Conservation (phyloP, 2,888 invertebrate species). For the Nysson spinosus region DNA sequence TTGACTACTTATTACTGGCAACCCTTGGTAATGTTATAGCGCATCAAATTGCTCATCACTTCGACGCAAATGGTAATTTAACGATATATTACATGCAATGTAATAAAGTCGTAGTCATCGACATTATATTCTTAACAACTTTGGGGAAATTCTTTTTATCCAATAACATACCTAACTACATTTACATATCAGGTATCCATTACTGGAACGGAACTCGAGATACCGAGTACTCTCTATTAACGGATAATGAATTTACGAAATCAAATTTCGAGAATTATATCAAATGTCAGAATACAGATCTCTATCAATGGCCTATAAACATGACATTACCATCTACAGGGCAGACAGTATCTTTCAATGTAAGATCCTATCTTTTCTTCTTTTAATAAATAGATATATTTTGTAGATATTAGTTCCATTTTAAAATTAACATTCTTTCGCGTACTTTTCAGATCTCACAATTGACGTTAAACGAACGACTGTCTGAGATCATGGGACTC, state of each 20-base stretch:
- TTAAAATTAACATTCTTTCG: conserved; percentile 3
- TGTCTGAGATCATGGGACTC: conserved; percentile 65
- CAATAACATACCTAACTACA: conserved; percentile 10
- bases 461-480: conserved; percentile 62
- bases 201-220: conserved; percentile 59
- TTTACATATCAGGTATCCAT: conserved; percentile 53
- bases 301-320: conserved; percentile 39
- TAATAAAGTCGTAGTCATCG: conserved; percentile 7
- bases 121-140: conserved; percentile 9
- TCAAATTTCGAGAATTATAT: conserved; percentile 50
- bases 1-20: conserved; percentile 57
- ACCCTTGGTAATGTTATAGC: conserved; percentile 64
- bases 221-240: conserved; percentile 27
- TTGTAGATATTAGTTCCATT: conserved; percentile 12
- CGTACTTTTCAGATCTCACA: conserved; percentile 53
- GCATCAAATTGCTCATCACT: conserved; percentile 66
- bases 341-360: conserved; percentile 53
- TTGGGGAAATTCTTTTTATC: conserved; percentile 9
- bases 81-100: conserved; percentile 15
- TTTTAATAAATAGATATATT: conserved; percentile 6
- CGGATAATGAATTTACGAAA: conserved; percentile 19
- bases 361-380: conserved; percentile 25
- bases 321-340: conserved; percentile 49
- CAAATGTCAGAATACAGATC: conserved; percentile 41
- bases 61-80: conserved; percentile 63